Evolutionary conservation across 2,113 vertebrate genomes (phyloP).

Genomic region (Alaudala cheleensis): DNA sequence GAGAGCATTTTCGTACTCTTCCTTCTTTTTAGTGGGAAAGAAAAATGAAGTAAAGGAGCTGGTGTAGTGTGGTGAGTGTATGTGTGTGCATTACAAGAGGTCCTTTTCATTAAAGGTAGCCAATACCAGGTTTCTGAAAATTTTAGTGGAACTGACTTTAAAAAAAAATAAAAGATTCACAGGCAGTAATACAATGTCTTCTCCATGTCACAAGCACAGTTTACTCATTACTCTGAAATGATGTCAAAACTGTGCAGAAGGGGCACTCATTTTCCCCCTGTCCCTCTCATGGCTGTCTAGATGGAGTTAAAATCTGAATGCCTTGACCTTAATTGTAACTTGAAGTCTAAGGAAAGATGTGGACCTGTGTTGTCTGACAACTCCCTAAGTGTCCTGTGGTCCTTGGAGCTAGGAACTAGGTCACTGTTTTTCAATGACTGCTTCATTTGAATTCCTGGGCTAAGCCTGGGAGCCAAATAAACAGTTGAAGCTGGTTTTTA

Average conservation of each 20-base stretch:
- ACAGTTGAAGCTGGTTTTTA: neutral
- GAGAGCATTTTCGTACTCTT: neutral
- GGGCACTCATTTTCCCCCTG: rapidly evolving
- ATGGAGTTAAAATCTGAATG: neutral
- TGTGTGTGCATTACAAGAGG: neutral
- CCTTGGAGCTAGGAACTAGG: neutral
- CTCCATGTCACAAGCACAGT: neutral
- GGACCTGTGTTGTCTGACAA: neutral
- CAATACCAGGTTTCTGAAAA: neutral
- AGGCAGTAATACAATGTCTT: neutral
- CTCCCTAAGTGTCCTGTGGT: neutral
- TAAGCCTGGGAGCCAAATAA: conserved; percentile 9
- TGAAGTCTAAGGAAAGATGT: neutral
- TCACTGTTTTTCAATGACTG: neutral
- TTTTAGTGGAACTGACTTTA: neutral
- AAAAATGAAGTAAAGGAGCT: neutral
- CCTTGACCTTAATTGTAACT: neutral
- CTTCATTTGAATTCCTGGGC: neutral
- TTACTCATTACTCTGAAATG: neutral
- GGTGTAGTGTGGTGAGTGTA: too few species aligned
- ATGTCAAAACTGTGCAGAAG: neutral
- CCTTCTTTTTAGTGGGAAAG: neutral
- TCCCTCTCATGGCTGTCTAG: neutral
- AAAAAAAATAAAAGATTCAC: neutral
- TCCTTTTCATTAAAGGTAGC: neutral